Base-by-base conservation (phyloP, 2,797 vertebrate species). In the Vireo griseus region DNA sequence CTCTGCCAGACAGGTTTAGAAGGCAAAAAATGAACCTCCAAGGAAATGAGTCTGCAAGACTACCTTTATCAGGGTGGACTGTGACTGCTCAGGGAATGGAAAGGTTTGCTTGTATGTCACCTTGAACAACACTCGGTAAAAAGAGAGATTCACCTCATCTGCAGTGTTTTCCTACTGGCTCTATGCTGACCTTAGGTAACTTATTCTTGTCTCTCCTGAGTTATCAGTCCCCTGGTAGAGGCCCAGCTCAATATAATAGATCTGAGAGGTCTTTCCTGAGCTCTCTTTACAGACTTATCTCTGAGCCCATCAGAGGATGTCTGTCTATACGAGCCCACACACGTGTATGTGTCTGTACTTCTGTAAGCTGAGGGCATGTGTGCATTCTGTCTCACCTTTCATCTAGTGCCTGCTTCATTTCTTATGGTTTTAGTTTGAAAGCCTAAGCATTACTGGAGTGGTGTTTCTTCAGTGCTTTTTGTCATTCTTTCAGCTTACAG, bases 381-480 rank as follows among this genome's bases (percentile, higher is more conserved):
- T 62, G 47, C 17, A 4, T 39, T 90, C 52, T 45, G 37, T 47
- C 55, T 88, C 79, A 90, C 75, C 78, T 91, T 96, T 90, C 65
- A 92, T 91, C 94, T 94, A 42, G 44, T 2, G 5, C 68, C 84
- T 87, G 66, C 24, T 62, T 87, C 84, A 40, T 12, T 65, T 79
- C 66, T 93, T 85, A 71, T 72, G 6, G 66, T 91, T 83, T 54
- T 42, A 54, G 54, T 87, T 86, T 66, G 58, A 75, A 94, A 96
- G 77, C 48, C 65, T 42, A 40, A 75, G 45, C 59, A 82, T 71
- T 68, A 50, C 40, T 31, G n/a, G 71, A 55, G 67, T 84, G 65
- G 42, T 81, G 50, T 81, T 96, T 90, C 84, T 77, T 92, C 61
- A 44, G 29, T 45, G 55, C 7, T 94, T 94, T 92, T 75, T 90